Evolutionary conservation across 1,140 invertebrate species (phyloP), one percentile per base, ranked within the genome.

Genomic region (Eumaeus atala): DNA sequence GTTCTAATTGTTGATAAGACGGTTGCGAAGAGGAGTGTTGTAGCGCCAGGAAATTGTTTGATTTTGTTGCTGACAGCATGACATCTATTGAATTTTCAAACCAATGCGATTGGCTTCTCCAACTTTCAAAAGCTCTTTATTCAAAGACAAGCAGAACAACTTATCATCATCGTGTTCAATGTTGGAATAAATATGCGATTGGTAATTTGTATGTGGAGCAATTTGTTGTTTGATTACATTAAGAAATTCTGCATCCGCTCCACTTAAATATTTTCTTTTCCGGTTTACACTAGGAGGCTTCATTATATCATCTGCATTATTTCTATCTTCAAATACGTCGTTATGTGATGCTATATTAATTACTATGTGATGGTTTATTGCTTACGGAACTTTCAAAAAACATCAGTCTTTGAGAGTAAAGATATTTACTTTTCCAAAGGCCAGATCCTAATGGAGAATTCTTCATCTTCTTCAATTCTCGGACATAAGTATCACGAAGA

Each of bases 381-480:
- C 42, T 7, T 48, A 17, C 12, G 9, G 28, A 36, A 17, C 44
- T 8, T 48, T 54, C 42, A 16, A 54, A 42, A 16, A 48, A 54
- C 42, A 48, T 48, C 42, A 54, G 21, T 18, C 53, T n/a, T 54
- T 48, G 12, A 53, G 44, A 53, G 34, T 28, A 53, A 2, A 56
- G 37, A 56, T 56, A 56, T 56, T 56, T 37, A 3, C 21, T 28
- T 21, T 48, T 11, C n/a, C 17, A 21, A 34, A 48, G 48, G 16
- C 55, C 55, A 42, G 49, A 57, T 34, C 48, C 55, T 42, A 48
- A 57, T 33, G 55, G 55, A 28, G 49, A 11, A 33, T 38, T 57
- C 36, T 56, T 56, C 28, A 16, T 48, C 18, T 52, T 48, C 35
- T 53, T 58, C 17, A 38, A 28, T 53, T 58, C 56, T 52, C 44